Evolutionary conservation across 2,888 invertebrate genomes (phyloP).

Genomic region (Calameuta pallipes): DNA sequence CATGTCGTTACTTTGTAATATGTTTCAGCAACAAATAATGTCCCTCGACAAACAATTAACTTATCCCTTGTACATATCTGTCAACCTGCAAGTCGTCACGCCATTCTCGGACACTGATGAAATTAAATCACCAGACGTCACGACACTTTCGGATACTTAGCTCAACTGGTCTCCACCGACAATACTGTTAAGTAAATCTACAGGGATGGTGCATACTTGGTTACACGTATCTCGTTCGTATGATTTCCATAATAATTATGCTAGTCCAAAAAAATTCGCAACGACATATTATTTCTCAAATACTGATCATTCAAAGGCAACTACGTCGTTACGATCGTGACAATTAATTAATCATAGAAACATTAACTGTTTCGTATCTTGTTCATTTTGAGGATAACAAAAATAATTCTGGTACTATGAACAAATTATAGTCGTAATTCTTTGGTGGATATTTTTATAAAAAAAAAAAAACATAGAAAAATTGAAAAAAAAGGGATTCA

Average conservation of each 20-base stretch:
- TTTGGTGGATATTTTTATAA: not conserved
- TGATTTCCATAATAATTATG: not conserved
- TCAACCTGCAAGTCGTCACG: constrained; percentile 75
- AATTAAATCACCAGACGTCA: constrained; percentile 45
- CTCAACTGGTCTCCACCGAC: constrained; percentile 11
- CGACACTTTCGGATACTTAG: constrained; percentile 45
- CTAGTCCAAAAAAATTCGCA: constrained; percentile 1
- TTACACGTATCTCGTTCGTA: not conserved
- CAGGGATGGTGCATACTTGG: not conserved
- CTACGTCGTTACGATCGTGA: not conserved
- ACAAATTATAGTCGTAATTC: not conserved
- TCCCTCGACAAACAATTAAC: constrained; percentile 71
- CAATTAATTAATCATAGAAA: not conserved
- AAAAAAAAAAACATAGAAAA: not conserved
- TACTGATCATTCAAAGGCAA: not conserved
- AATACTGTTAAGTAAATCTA: not conserved
- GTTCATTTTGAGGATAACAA: not conserved
- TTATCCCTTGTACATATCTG: constrained; percentile 77
- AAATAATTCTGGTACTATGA: not conserved
- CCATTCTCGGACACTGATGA: constrained; percentile 62
- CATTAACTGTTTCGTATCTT: not conserved
- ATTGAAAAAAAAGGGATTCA: not conserved
- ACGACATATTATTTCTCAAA: not conserved
- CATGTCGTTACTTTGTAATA: constrained; percentile 37
- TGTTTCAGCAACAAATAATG: constrained; percentile 63